These are phyloP conservation scores for Chironomus tentans DNA, from an alignment of 2,888 invertebrate genomes.

Conservation along the genomic window DNA sequence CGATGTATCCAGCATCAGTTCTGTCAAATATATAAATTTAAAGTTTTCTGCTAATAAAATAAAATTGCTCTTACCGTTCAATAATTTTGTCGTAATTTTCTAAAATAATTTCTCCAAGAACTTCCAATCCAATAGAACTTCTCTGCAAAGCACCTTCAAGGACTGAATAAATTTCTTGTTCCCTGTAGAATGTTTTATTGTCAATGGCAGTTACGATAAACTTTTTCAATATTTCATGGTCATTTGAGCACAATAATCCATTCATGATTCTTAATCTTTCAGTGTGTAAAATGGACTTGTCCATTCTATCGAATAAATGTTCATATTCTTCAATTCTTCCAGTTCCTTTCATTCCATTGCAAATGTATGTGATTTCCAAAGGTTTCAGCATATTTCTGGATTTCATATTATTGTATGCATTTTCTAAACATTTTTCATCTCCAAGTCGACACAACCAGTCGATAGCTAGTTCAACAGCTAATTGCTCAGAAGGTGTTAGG, in stretches of 20 bases:
- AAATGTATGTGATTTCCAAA: background rate
- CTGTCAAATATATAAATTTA: background rate
- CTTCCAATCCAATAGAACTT: background rate
- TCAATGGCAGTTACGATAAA: background rate
- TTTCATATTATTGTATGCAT: background rate
- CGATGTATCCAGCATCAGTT: background rate
- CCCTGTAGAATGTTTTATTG: background rate
- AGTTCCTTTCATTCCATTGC: slow-evolving; percentile 12
- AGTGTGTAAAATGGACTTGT: background rate
- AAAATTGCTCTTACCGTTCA: background rate
- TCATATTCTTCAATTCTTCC: background rate
- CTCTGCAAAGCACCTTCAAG: background rate
- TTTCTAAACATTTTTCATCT: background rate
- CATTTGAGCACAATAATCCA: slow-evolving; percentile 1
- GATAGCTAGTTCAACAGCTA: background rate
- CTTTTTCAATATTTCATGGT: background rate
- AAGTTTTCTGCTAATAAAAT: background rate
- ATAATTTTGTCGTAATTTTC: slow-evolving; percentile 32
- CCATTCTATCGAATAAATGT: background rate
- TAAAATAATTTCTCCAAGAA: slow-evolving; percentile 43
- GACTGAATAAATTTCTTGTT: background rate
- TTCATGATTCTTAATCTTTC: slow-evolving; percentile 16
- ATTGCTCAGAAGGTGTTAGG: background rate
- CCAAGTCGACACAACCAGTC: slow-evolving; percentile 12
- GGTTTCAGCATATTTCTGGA: background rate